These are phyloP conservation scores for Hylaeus anthracinus DNA, from an alignment of 1,140 invertebrate species.

Conservation along the genomic window DNA sequence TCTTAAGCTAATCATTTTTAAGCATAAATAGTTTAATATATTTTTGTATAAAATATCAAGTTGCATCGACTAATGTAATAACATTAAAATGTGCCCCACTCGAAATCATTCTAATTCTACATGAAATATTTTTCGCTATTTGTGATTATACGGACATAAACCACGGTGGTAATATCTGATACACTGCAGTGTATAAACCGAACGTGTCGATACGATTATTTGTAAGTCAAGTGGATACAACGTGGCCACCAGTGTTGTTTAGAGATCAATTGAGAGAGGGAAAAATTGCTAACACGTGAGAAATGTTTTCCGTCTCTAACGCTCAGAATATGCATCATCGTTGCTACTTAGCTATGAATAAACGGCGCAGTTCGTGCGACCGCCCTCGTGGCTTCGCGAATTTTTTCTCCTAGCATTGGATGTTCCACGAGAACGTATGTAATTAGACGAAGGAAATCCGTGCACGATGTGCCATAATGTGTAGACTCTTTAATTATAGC, in stretches of 20 bases:
- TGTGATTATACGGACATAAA: too few species aligned
- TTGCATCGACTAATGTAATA: too few species aligned
- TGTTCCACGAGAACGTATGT: neutral
- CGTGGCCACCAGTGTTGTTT: slow-evolving; percentile 1
- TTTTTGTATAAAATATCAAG: too few species aligned
- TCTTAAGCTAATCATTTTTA: too few species aligned
- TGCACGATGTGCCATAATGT: too few species aligned
- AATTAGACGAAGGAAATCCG: slow-evolving; percentile 9
- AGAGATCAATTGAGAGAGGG: slow-evolving; percentile 10
- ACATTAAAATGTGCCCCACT: too few species aligned
- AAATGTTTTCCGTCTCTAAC: neutral
- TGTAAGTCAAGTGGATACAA: slow-evolving; percentile 27
- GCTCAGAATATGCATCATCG: slow-evolving; percentile 14
- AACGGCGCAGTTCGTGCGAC: neutral
- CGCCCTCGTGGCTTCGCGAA: neutral
- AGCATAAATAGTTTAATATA: too few species aligned
- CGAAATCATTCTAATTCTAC: too few species aligned
- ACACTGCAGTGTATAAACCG: slow-evolving; percentile 1
- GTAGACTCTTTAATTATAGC: neutral
- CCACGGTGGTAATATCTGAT: neutral
- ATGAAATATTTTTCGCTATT: too few species aligned
- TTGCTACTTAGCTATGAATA: neutral
- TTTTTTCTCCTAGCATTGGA: neutral
- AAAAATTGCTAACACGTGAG: slow-evolving; percentile 30
- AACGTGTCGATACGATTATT: slow-evolving; percentile 21